These are phyloP conservation scores for Dicycla oo DNA, from an alignment of 2,888 invertebrate genomes.

Conservation along the genomic window DNA sequence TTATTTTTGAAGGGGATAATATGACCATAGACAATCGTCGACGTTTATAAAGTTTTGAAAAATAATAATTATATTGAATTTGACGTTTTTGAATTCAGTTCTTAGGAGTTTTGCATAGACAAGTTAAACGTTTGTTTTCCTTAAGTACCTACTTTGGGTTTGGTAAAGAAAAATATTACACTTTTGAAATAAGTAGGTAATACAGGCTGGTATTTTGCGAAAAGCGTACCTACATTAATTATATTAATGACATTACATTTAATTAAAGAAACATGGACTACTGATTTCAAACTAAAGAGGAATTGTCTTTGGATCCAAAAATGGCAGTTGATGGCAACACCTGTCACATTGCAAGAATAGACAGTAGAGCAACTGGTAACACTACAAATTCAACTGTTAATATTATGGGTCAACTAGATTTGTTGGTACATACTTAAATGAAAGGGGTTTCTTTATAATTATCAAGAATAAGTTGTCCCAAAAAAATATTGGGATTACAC, in stretches of 20 bases:
- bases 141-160: too few relatives aligned
- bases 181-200: too few relatives aligned
- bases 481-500: too few relatives aligned
- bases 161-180: not conserved
- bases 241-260: not conserved
- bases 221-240: too few relatives aligned
- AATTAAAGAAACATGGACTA: too few relatives aligned
- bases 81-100: not conserved
- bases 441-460: not conserved
- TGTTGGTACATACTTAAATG: too few relatives aligned
- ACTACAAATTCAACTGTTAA: not conserved
- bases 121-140: too few relatives aligned
- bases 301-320: not conserved
- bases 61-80: not conserved
- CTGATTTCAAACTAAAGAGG: too few relatives aligned
- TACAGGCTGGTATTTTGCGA: too few relatives aligned
- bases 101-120: too few relatives aligned
- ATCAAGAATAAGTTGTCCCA: not conserved
- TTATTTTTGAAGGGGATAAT: not conserved
- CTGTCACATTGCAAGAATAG: not conserved
- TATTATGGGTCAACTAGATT: not conserved
- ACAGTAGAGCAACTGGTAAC: not conserved
- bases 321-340: conserved; percentile 10
- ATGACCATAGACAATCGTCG: not conserved
- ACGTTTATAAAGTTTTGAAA: not conserved